Evolutionary conservation across 2,113 vertebrate genomes (phyloP).

Genomic region (Microcebus murinus): DNA sequence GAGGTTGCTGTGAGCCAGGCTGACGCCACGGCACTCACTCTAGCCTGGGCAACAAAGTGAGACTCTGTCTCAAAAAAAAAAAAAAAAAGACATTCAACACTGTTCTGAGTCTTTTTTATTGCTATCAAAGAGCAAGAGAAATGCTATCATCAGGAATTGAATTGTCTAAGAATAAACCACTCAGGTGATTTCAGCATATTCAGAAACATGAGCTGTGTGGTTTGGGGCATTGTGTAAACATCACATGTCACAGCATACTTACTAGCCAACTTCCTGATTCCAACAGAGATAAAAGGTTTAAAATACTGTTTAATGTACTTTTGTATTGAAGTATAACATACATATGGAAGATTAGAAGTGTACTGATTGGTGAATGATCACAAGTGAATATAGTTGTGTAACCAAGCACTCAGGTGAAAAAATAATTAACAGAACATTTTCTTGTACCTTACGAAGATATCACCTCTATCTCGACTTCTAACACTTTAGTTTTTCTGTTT

Average conservation of each 20-base stretch:
- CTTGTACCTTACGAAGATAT: neutral
- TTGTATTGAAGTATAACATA: neutral
- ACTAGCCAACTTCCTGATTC: conserved; percentile 37
- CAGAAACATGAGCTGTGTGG: conserved; percentile 24
- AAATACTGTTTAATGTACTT: conserved; percentile 3
- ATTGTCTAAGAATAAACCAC: conserved; percentile 35
- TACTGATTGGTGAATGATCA: neutral
- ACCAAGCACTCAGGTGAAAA: conserved; percentile 6
- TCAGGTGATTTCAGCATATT: neutral
- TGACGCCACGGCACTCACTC: too few species aligned
- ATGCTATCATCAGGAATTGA: neutral
- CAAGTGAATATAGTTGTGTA: neutral
- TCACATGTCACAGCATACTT: conserved; percentile 15
- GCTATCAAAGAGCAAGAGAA: neutral
- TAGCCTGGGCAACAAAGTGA: too few species aligned
- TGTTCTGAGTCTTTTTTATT: neutral
- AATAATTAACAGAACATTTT: neutral
- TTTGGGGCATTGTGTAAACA: neutral
- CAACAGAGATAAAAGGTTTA: conserved; percentile 40
- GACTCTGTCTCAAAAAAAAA: too few species aligned
- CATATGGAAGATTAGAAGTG: neutral
- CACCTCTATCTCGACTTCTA: neutral
- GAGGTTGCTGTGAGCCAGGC: too few species aligned
- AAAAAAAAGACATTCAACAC: neutral
- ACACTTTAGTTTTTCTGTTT: conserved; percentile 31